A percentile compares a stretch with the other conserved stretches of the same genome.
Conservation (phyloP, 2,797 vertebrate species). For the Mus spretus region DNA sequence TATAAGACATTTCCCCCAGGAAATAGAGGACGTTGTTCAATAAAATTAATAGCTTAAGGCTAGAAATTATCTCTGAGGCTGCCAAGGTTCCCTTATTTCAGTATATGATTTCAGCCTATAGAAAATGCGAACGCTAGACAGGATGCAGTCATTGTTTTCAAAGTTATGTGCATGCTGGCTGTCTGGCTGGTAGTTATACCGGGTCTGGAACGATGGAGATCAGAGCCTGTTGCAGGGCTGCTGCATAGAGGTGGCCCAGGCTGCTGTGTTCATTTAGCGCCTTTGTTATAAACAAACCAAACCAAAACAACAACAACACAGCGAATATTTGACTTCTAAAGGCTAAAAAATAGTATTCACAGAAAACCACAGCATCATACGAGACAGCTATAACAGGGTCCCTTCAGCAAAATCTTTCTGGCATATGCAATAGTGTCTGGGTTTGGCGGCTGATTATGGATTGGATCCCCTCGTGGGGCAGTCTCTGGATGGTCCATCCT, state of each 20-base stretch:
- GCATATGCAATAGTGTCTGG: no score
- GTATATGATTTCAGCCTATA: neutral
- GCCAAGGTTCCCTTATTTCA: slow-evolving; percentile 61
- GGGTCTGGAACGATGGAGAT: slow-evolving; percentile 32
- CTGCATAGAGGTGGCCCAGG: neutral
- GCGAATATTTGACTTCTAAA: neutral
- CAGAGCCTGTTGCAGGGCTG: neutral
- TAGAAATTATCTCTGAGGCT: slow-evolving; percentile 48
- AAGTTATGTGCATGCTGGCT: slow-evolving; percentile 4
- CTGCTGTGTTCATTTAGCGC: neutral
- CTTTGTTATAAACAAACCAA: slow-evolving; percentile 21
- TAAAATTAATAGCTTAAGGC: slow-evolving; percentile 55
- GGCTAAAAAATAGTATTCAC: slow-evolving; percentile 51
- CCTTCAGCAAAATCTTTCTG: no score
- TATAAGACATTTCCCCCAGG: slow-evolving; percentile 58
- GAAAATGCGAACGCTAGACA: slow-evolving; percentile 42
- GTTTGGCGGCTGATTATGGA: no score
- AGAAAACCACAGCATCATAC: neutral
- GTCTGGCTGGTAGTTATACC: slow-evolving; percentile 26
- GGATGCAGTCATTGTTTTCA: slow-evolving; percentile 5
- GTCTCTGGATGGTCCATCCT: no score
- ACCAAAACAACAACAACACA: no score
- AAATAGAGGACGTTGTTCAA: slow-evolving; percentile 55
- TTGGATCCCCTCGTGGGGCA: no score
- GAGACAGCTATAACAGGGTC: no score